A percentile compares a stretch with the other conserved stretches of the same genome.
These are phyloP conservation scores for Salminus brasiliensis DNA, from an alignment of 2,113 vertebrate species.

Conservation along the genomic window DNA sequence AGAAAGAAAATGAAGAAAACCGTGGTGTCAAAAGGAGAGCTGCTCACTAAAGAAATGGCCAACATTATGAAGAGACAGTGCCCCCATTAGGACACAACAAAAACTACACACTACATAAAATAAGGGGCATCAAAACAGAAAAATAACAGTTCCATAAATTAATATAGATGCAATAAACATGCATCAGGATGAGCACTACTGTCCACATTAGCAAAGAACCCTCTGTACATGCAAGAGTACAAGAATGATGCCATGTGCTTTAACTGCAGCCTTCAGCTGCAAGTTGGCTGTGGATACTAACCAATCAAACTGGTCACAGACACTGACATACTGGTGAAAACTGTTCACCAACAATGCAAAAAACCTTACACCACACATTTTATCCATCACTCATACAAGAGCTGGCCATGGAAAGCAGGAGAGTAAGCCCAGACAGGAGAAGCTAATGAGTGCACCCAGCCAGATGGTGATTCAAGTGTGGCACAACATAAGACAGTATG, in stretches of 20 bases:
- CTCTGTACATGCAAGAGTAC: too few species aligned
- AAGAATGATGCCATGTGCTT: not conserved
- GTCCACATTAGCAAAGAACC: not conserved
- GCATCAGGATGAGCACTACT: not conserved
- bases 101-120: not conserved
- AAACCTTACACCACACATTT: not conserved
- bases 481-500: conserved; percentile 31
- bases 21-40: conserved; percentile 5
- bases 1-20: conserved; percentile 30
- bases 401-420: conserved; percentile 33
- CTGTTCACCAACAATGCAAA: not conserved
- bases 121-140: not conserved
- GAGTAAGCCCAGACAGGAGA: conserved; percentile 37
- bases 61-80: conserved; percentile 44
- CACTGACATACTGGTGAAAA: not conserved
- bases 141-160: not conserved
- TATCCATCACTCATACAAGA: not conserved
- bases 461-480: conserved; percentile 52
- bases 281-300: conserved; percentile 3
- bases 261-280: not conserved
- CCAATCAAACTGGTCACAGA: not conserved
- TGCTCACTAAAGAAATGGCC: not conserved
- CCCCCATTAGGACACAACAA: conserved; percentile 47
- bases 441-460: conserved; percentile 42
- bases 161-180: not conserved